These are phyloP conservation scores for Ormyrus rosae DNA, from an alignment of 2,888 invertebrate species.

Conservation along the genomic window DNA sequence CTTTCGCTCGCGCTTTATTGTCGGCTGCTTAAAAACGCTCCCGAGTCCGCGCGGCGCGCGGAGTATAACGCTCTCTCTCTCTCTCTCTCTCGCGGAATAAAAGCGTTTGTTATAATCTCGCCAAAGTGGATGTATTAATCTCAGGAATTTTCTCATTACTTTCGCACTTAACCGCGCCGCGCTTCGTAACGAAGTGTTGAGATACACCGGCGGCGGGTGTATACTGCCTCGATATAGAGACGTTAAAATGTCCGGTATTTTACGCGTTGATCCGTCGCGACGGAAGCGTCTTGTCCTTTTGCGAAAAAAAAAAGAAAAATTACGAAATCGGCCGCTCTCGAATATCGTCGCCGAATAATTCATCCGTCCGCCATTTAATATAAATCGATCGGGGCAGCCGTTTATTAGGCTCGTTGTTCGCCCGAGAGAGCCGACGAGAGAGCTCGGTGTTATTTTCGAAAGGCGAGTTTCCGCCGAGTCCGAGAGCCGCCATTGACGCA, in stretches of 20 bases:
- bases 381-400: too few species aligned
- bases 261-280: conserved; percentile 18
- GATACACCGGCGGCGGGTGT: neutral
- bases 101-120: conserved; percentile 43
- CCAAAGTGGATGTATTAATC: conserved; percentile 42
- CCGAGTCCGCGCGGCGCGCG: too few species aligned
- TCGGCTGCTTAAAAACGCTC: too few species aligned
- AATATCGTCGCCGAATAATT: too few species aligned
- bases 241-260: conserved; percentile 37
- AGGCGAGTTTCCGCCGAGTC: too few species aligned
- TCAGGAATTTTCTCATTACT: conserved; percentile 51
- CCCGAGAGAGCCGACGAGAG: too few species aligned
- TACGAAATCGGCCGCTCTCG: conserved; percentile 2
- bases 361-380: too few species aligned
- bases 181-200: conserved; percentile 14
- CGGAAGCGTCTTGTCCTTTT: neutral
- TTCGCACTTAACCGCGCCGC: conserved; percentile 16
- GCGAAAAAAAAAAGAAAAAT: neutral
- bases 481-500: too few species aligned
- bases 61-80: too few species aligned
- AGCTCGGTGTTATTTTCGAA: too few species aligned
- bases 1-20: too few species aligned
- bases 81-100: neutral
- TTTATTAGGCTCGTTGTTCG: too few species aligned
- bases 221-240: conserved; percentile 44